Conservation (phyloP, 1,140 invertebrate genomes). For the Protaetia brevitarsis region DNA sequence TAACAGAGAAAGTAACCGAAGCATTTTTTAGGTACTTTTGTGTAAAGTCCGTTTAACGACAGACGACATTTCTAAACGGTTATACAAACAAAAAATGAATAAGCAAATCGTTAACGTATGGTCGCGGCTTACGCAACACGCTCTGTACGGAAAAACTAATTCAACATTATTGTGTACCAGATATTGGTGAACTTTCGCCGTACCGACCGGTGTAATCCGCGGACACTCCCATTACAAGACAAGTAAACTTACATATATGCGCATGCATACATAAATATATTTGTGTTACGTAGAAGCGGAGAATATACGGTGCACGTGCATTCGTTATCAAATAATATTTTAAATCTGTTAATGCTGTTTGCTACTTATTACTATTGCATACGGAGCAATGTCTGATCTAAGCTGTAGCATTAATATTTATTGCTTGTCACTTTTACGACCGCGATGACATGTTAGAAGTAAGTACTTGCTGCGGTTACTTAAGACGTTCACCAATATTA, state of each 20-base stretch:
- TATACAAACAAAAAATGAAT: too few species aligned
- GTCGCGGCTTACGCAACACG: neutral
- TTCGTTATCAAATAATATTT: neutral
- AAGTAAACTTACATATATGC: too few species aligned
- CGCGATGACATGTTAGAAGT: too few species aligned
- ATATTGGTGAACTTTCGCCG: conserved; percentile 1
- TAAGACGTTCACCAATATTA: too few species aligned
- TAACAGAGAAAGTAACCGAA: too few species aligned
- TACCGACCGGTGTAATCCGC: conserved; percentile 3
- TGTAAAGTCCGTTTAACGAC: too few species aligned
- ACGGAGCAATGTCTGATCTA: neutral
- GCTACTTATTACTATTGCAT: neutral
- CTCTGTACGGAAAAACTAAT: conserved; percentile 7
- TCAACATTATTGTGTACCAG: conserved; percentile 1
- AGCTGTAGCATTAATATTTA: neutral
- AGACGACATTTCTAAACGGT: too few species aligned
- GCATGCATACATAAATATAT: too few species aligned
- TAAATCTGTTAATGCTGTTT: neutral
- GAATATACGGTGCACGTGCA: neutral
- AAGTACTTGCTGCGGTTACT: too few species aligned
- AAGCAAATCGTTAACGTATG: too few species aligned
- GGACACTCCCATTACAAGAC: conserved; percentile 1
- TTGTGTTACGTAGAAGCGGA: neutral
- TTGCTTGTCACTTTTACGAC: too few species aligned
- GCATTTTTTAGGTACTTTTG: too few species aligned